Evolutionary conservation across 2,113 vertebrate genomes (phyloP), one percentile per base, ranked within the genome.

Genomic region (Leptosomus discolor): DNA sequence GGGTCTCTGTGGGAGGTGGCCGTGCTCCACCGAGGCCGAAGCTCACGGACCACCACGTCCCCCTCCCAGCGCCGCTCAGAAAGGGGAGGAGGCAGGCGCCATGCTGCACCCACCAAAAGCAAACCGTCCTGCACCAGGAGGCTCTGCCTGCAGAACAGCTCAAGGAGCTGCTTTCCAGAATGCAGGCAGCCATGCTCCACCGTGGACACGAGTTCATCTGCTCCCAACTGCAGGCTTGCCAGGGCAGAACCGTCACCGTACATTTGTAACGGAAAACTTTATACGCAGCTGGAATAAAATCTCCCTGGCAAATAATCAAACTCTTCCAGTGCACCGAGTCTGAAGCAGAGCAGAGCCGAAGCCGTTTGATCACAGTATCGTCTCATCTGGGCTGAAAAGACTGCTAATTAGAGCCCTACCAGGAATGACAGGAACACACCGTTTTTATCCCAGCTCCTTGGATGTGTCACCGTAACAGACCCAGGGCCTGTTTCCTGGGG

Each of bases 241-340:
- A 2, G 36, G 46, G 56, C 45, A 61, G 11, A 54, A n/a, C 34
- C 74, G 18, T 23, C 67, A 9, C 0, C 0, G 18, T 21, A 37
- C 2, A 57, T 21, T 6, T 34, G 24, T 30, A 41, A 24, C 2
- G 32, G 39, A 50, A 50, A 86, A 54, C 45, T 54, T 32, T 14
- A 8, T 1, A 1, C 15, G 58, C 69, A 77, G 48, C 50, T 85
- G 67, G 48, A 65, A 79, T 11, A 11, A 65, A 67, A 45, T 3
- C 41, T 50, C 27, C 13, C 69, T 21, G 54, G 30, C 51, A 56
- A 50, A 65, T 0, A 8, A 21, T 3, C 60, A 22, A 64, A 63
- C 65, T 16, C 58, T 8, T 17, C 2, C 48, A 37, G 20, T 0
- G 0, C 48, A 45, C 34, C 1, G 0, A n/a, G 85, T 1, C 10